Evolutionary conservation across 2,888 invertebrate species (phyloP).

Genomic region (Arrhopalites spinosus): DNA sequence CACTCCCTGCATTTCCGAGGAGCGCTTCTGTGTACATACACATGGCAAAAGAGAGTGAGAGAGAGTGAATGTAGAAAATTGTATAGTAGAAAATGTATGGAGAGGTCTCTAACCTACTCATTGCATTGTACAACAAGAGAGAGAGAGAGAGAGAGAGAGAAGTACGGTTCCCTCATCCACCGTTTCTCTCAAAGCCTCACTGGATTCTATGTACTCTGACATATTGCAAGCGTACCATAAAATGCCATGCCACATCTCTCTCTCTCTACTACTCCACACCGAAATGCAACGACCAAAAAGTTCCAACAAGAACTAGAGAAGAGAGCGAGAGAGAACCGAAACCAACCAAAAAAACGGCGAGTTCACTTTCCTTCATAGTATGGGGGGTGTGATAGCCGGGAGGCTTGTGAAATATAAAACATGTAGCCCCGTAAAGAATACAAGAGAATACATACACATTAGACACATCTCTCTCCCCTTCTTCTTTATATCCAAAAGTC

Average conservation of each 20-base stretch:
- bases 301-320: slow-evolving; percentile 15
- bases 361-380: slow-evolving; percentile 36
- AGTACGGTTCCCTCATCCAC: not conserved
- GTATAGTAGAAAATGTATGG: not conserved
- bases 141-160: not conserved
- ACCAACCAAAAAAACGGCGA: slow-evolving; percentile 31
- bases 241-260: not conserved
- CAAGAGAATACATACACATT: slow-evolving; percentile 17
- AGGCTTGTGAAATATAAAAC: not conserved
- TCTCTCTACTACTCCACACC: not conserved
- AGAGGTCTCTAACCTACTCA: slow-evolving; percentile 4
- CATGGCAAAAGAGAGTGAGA: too few relatives aligned
- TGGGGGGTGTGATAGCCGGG: slow-evolving; percentile 34
- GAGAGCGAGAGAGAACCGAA: not conserved
- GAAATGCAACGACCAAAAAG: slow-evolving; percentile 14
- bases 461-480: too few relatives aligned
- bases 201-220: not conserved
- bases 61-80: not conserved
- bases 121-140: not conserved
- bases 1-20: slow-evolving; percentile 23
- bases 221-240: not conserved
- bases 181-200: too few relatives aligned
- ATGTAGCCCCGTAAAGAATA: not conserved
- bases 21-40: not conserved
- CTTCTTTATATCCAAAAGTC: too few relatives aligned